Evolutionary conservation across 2,888 invertebrate genomes (phyloP).

Genomic region (Yponomeuta sedellus): DNA sequence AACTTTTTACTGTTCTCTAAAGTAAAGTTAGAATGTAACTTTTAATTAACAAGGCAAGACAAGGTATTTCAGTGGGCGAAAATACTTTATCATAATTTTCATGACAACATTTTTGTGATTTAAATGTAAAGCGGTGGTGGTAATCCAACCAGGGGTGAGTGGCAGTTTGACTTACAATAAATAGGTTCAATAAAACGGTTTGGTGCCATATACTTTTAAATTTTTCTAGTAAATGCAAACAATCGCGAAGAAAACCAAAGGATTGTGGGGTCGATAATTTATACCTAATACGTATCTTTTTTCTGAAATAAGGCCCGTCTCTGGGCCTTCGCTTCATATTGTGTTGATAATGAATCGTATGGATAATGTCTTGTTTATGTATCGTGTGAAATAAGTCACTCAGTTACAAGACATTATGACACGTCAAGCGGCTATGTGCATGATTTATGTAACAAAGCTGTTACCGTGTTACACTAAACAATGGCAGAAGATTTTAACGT

Average conservation of each 20-base stretch:
- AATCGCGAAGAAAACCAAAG: too few species aligned
- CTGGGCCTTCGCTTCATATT: too few species aligned
- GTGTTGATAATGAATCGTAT: background rate
- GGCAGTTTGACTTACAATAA: too few species aligned
- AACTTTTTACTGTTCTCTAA: background rate
- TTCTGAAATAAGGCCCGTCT: too few species aligned
- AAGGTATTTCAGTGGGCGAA: background rate
- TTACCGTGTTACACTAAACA: background rate
- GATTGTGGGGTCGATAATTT: too few species aligned
- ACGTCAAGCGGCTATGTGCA: background rate
- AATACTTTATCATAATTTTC: background rate
- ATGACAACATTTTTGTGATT: background rate
- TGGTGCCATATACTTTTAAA: too few species aligned
- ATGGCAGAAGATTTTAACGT: background rate
- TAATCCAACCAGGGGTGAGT: too few species aligned
- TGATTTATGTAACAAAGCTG: background rate
- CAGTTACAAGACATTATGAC: background rate
- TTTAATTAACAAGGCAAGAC: slow-evolving; percentile 4
- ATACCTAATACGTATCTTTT: too few species aligned
- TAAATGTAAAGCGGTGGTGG: too few species aligned
- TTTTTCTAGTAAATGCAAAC: too few species aligned
- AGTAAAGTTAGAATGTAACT: background rate
- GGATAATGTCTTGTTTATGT: background rate
- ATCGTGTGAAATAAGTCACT: background rate
- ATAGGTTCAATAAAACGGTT: too few species aligned